These are phyloP conservation scores for Aurelia aurita complex sp. Pacific DNA, from an alignment of 30 jellyfish, hydroid and myxozoan species.

Conservation along the genomic window DNA sequence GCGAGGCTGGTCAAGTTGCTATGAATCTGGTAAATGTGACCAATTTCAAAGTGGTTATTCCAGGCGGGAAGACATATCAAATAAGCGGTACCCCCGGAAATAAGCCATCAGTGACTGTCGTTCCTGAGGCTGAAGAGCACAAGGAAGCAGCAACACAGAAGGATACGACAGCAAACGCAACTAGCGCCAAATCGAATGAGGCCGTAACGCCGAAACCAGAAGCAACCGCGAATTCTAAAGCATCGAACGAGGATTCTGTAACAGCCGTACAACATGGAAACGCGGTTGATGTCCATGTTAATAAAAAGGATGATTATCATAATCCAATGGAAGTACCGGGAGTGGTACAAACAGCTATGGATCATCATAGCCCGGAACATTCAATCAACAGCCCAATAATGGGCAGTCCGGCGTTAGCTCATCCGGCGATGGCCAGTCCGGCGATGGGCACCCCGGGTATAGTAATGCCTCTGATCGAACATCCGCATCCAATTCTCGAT, in stretches of 20 bases:
- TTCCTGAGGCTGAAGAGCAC: constrained; percentile 35
- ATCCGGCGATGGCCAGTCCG: constrained; percentile 40
- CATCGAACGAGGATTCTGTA: constrained; percentile 11
- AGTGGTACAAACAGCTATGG: constrained; percentile 41
- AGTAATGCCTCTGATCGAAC: constrained; percentile 31
- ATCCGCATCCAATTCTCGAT: constrained; percentile 60
- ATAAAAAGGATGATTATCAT: constrained; percentile 12
- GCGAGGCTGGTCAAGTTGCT: constrained; percentile 71
- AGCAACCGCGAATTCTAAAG: neutral
- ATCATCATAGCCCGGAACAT: constrained; percentile 15
- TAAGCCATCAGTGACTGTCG: constrained; percentile 65
- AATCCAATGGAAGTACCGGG: constrained; percentile 24
- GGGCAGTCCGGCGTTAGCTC: constrained; percentile 20
- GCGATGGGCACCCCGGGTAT: constrained; percentile 11
- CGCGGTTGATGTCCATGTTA: constrained; percentile 50
- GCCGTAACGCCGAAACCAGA: neutral
- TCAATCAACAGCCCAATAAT: neutral
- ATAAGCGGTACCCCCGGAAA: constrained; percentile 68
- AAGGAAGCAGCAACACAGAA: constrained; percentile 5
- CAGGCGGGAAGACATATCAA: constrained; percentile 84
- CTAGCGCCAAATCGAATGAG: constrained; percentile 5
- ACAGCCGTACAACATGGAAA: constrained; percentile 55
- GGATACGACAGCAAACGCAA: constrained; percentile 23
- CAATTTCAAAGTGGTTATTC: constrained; percentile 80
- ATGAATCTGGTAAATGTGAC: constrained; percentile 81